Evolutionary conservation across 2,888 invertebrate genomes (phyloP).

Genomic region (Rhimphoctona megacephalus): DNA sequence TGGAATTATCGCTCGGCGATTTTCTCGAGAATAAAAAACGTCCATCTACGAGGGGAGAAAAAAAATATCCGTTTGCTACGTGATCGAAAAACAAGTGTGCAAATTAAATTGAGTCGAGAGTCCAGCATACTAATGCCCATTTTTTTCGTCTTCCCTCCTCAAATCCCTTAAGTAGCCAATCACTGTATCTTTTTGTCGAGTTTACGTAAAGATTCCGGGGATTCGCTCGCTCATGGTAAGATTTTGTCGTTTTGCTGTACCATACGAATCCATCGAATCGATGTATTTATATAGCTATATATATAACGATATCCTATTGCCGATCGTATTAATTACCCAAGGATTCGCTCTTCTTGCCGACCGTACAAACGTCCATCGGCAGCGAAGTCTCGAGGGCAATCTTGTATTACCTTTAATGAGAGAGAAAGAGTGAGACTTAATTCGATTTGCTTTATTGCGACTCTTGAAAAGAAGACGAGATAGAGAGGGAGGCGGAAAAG

Average conservation of each 20-base stretch:
- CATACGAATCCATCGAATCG: constrained; percentile 29
- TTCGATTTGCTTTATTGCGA: constrained; percentile 23
- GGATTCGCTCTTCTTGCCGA: constrained; percentile 72
- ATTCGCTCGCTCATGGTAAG: constrained; percentile 7
- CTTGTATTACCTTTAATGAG: constrained; percentile 30
- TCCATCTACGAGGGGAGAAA: background rate
- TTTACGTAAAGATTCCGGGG: constrained; percentile 20
- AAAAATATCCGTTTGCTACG: background rate
- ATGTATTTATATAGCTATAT: background rate
- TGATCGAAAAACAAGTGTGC: constrained; percentile 14
- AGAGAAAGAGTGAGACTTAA: constrained; percentile 20
- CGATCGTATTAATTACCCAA: constrained; percentile 74
- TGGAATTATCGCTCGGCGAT: background rate
- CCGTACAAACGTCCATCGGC: constrained; percentile 56
- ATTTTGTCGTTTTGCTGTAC: constrained; percentile 41
- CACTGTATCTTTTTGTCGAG: constrained; percentile 11
- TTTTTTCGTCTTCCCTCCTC: background rate
- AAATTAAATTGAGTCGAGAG: constrained; percentile 30
- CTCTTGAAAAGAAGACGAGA: constrained; percentile 3
- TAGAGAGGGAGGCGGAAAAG: background rate
- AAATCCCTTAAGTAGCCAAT: constrained; percentile 19
- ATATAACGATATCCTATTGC: constrained; percentile 47
- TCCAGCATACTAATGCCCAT: constrained; percentile 1
- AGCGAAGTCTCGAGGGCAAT: constrained; percentile 27
- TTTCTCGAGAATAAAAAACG: background rate